Evolutionary conservation across 2,888 invertebrate species (phyloP).

Genomic region (Athrips mouffetella): DNA sequence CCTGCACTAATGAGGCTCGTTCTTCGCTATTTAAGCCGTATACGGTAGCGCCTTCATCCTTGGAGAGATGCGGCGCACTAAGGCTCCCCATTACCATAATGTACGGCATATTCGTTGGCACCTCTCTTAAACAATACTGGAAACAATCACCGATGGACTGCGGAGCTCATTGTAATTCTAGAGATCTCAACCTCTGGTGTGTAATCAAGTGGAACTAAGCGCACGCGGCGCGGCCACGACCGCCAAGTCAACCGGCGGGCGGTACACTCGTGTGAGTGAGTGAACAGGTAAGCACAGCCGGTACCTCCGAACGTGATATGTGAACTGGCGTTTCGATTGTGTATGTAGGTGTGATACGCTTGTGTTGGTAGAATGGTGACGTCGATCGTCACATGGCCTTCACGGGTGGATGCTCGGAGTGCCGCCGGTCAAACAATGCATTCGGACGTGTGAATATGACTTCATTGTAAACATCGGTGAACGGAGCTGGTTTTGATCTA

Average conservation of each 20-base stretch:
- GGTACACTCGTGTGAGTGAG: conserved; percentile 35
- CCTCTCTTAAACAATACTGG: too few species aligned
- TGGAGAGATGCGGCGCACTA: conserved; percentile 63
- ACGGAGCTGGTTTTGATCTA: background rate
- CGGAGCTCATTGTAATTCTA: conserved; percentile 42
- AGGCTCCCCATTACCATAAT: conserved; percentile 74
- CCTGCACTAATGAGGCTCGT: conserved; percentile 33
- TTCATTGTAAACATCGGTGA: background rate
- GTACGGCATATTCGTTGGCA: conserved; percentile 59
- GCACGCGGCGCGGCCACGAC: conserved; percentile 22
- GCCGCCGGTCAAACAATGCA: conserved; percentile 32
- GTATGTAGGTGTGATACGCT: conserved; percentile 31
- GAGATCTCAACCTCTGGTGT: conserved; percentile 20
- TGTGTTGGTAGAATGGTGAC: conserved; percentile 52
- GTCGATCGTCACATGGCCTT: conserved; percentile 58
- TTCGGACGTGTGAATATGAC: conserved; percentile 8
- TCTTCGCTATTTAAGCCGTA: conserved; percentile 72
- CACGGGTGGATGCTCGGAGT: conserved; percentile 55
- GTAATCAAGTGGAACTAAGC: conserved; percentile 20
- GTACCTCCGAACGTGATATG: conserved; percentile 29
- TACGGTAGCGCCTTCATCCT: conserved; percentile 69
- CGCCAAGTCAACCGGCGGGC: too few species aligned
- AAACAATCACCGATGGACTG: conserved; percentile 41
- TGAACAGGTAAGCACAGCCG: conserved; percentile 47
- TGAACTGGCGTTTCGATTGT: conserved; percentile 35